Conservation (phyloP, 2,797 vertebrate genomes). For the Decapterus maruadsi region DNA sequence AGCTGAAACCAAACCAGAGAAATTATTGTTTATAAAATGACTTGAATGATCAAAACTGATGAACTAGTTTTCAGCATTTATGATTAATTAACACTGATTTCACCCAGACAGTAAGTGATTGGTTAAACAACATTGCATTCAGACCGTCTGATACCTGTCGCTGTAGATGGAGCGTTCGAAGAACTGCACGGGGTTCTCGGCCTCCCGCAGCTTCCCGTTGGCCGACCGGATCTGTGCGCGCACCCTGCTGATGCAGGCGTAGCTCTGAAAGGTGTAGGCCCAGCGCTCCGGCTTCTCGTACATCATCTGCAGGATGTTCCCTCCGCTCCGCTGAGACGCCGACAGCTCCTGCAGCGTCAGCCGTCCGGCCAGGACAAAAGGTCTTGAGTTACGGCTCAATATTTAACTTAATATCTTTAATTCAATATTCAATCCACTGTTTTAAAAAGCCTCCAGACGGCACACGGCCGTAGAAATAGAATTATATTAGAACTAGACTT, state of each 20-base stretch:
- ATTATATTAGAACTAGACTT: background rate
- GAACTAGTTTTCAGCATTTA: too few relatives aligned
- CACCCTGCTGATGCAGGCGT: conserved; percentile 94
- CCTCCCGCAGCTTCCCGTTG: conserved; percentile 83
- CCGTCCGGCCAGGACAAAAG: background rate
- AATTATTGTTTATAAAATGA: too few relatives aligned
- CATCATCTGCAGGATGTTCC: conserved; percentile 95
- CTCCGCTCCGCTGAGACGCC: conserved; percentile 91
- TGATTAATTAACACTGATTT: too few relatives aligned
- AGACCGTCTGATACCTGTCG: conserved; percentile 86
- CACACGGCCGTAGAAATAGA: too few relatives aligned
- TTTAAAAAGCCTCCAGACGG: too few relatives aligned
- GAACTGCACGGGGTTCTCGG: conserved; percentile 89
- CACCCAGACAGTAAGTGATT: too few relatives aligned
- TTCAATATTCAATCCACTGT: background rate
- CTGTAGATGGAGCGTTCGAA: conserved; percentile 96
- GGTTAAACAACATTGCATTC: background rate
- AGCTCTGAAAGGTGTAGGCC: conserved; percentile 96
- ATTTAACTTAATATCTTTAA: too few relatives aligned
- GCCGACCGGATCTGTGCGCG: conserved; percentile 89
- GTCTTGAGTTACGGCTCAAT: background rate
- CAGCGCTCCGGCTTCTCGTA: conserved; percentile 94
- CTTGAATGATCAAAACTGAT: too few relatives aligned
- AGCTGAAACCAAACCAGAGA: too few relatives aligned
- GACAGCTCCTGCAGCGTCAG: conserved; percentile 90